phyloP scores from a whole-genome alignment of 2,888 invertebrate species.

The Metallyticus violacea region DNA sequence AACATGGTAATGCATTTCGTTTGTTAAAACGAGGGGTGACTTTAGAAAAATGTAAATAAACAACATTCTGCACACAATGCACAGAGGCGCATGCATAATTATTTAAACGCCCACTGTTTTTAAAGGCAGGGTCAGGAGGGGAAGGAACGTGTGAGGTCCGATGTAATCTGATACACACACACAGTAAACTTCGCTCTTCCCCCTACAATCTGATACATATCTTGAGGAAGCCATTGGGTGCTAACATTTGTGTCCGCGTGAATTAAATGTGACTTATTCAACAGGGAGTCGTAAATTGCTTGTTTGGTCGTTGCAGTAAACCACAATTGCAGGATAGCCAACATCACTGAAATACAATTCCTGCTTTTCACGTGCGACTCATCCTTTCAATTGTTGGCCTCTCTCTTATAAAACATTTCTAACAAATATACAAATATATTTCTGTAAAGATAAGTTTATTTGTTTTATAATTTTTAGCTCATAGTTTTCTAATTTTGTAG shows the following conservation, averaged over 20 bases:
- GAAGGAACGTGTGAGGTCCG: not conserved
- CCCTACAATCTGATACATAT: not conserved
- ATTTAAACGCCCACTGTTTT: not conserved
- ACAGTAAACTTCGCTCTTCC: not conserved
- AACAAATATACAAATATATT: too few relatives aligned
- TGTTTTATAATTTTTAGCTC: too few relatives aligned
- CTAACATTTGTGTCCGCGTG: not conserved
- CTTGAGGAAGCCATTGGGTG: not conserved
- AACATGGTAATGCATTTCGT: conserved; percentile 1
- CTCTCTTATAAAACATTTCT: too few relatives aligned
- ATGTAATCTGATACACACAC: not conserved
- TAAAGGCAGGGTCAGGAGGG: too few relatives aligned
- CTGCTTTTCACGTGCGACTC: not conserved
- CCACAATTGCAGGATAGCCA: not conserved
- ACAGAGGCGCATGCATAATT: not conserved
- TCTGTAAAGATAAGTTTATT: too few relatives aligned
- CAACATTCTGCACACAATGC: not conserved
- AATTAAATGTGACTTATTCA: not conserved
- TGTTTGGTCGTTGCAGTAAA: too few relatives aligned
- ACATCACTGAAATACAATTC: not conserved
- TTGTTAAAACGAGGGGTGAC: not conserved
- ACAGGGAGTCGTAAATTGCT: not conserved
- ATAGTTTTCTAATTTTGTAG: too few relatives aligned
- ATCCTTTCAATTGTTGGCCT: too few relatives aligned
- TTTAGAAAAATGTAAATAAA: not conserved